Conservation (phyloP, 2,888 invertebrate genomes). For the Acleris sparsana region DNA sequence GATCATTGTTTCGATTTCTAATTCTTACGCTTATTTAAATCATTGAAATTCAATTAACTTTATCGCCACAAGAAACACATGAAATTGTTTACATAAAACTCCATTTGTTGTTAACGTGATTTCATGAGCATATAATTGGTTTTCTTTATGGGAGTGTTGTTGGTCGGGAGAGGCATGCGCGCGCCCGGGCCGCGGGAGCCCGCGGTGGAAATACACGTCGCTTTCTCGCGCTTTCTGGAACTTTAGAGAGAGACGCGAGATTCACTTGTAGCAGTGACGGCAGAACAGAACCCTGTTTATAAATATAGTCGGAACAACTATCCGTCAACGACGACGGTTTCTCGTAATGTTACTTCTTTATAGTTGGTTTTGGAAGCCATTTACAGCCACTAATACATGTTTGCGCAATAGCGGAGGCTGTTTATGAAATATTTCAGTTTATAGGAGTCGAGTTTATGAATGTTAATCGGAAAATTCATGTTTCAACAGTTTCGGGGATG, state of each 20-base stretch:
- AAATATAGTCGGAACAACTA: slow-evolving; percentile 23
- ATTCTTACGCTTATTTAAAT: not conserved
- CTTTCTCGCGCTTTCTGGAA: slow-evolving; percentile 22
- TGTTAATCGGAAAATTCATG: slow-evolving; percentile 11
- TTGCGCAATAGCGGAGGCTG: slow-evolving; percentile 20
- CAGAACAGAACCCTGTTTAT: slow-evolving; percentile 27
- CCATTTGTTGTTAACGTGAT: slow-evolving; percentile 52
- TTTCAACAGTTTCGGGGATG: slow-evolving; percentile 2
- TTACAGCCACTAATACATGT: slow-evolving; percentile 28
- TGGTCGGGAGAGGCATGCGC: slow-evolving; percentile 62
- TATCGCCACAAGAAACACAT: slow-evolving; percentile 10
- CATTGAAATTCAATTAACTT: slow-evolving; percentile 18
- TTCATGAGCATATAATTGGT: slow-evolving; percentile 75
- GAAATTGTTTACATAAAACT: slow-evolving; percentile 39
- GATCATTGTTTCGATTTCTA: not conserved
- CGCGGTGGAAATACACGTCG: slow-evolving; percentile 12
- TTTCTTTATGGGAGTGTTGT: slow-evolving; percentile 70
- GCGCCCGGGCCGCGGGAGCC: slow-evolving; percentile 41
- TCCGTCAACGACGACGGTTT: slow-evolving; percentile 26
- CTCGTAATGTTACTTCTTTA: slow-evolving; percentile 28
- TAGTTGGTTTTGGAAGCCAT: slow-evolving; percentile 32
- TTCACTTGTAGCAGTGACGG: slow-evolving; percentile 24
- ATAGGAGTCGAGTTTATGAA: slow-evolving; percentile 13
- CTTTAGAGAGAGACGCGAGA: slow-evolving; percentile 22
- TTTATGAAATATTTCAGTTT: slow-evolving; percentile 30